Evolutionary conservation across 35 echinoderm and acorn worm species (phyloP).

Genomic region (Heliocidaris erythrogramma): DNA sequence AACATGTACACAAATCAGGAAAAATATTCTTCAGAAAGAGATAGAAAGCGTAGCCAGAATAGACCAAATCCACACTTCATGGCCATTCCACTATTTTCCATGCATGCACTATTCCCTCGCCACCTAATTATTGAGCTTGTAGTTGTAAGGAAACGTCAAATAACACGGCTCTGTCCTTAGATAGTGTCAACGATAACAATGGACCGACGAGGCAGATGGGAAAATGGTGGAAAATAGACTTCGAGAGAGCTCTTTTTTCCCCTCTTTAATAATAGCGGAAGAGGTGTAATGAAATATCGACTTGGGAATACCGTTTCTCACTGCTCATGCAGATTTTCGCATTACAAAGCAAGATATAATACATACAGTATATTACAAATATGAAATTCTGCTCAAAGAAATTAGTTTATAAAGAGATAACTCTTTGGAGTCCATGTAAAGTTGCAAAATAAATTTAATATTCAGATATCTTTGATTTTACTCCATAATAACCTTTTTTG

Average conservation of each 20-base stretch:
- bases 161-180: neutral
- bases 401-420: no score
- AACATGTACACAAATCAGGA: neutral
- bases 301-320: neutral
- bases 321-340: neutral
- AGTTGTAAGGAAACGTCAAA: constrained; percentile 1
- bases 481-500: no score
- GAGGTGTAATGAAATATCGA: neutral
- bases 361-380: neutral
- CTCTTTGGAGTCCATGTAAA: no score
- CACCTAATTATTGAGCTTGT: neutral
- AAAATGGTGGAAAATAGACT: neutral
- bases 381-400: no score
- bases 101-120: neutral
- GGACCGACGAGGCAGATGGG: neutral
- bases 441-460: no score
- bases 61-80: neutral
- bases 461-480: no score
- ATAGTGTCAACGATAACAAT: constrained; percentile 8
- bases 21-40: neutral
- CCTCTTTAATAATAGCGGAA: neutral
- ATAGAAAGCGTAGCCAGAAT: neutral
- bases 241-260: neutral
- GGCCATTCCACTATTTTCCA: neutral
- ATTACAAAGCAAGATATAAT: neutral